Evolutionary conservation across 2,888 invertebrate genomes (phyloP), one percentile per base, ranked within the genome.

Genomic region (Synergus umbraculus): DNA sequence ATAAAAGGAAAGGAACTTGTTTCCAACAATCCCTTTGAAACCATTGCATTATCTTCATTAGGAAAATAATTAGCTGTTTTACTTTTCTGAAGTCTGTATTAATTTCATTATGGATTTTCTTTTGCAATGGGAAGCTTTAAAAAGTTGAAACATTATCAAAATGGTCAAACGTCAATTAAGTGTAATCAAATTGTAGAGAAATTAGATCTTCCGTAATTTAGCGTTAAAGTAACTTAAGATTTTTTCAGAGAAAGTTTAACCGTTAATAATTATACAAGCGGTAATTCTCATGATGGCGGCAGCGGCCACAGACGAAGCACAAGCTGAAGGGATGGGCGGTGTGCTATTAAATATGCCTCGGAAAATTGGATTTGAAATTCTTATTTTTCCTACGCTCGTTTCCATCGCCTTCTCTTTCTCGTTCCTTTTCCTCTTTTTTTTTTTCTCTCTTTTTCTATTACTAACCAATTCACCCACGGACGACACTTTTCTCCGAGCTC

Each of bases 341-440:
- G 22, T 29, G 77, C 87, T 88, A 87, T 89, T 89, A 89, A 90
- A 89, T 88, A 89, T 89, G 87, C 88, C 87, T 86, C 81, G 86
- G 88, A 86, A 90, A 89, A 90, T 90, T 90, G 88, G 88, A 89
- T 90, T 88, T 89, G 87, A 89, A 90, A 89, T 89, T 90, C 89
- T 89, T 90, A 89, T 89, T 90, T 89, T 89, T 87, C 86, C 83
- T 66, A 13, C 76, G 44, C 78, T 73, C 82, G 76, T 81, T 83
- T 82, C 79, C 80, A 67, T 83, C 69, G 79, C 76, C 79, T 37
- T n/a, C n/a, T 69, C 64, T 76, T 77, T 63, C 63, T 22, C 12
- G 29, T 7, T 64, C 15, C 66, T 67, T 78, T 78, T 10, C 18
- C 76, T 66, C 64, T 76, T 43, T 77, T 63, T 78, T 63, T 63